phyloP scores from a whole-genome alignment of 2,888 invertebrate genomes.

The Ethmia dodecea region DNA sequence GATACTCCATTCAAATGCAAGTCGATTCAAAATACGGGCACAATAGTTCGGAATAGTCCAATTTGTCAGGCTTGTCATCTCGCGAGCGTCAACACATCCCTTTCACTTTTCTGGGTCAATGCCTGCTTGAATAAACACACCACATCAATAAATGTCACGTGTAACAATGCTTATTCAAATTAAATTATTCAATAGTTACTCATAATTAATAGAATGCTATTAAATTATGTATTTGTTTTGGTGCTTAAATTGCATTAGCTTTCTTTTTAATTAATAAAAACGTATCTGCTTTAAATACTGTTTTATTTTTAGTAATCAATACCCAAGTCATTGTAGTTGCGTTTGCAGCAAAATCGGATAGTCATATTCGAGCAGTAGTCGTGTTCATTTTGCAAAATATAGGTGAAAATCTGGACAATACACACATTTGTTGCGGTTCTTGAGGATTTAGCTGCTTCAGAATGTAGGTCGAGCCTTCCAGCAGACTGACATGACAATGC shows the following conservation, averaged over 20 bases:
- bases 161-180: conserved; percentile 19
- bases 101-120: conserved; percentile 31
- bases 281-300: conserved; percentile 19
- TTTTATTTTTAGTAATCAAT: too few species aligned
- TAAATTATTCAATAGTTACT: conserved; percentile 13
- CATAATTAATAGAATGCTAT: conserved; percentile 8
- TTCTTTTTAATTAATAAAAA: conserved; percentile 20
- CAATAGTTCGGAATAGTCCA: conserved; percentile 29
- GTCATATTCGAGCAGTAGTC: too few species aligned
- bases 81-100: conserved; percentile 23
- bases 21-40: conserved; percentile 13
- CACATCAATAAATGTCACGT: conserved; percentile 23
- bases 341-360: too few species aligned
- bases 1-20: too few species aligned
- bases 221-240: conserved; percentile 19
- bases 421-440: too few species aligned
- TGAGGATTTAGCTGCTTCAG: neutral
- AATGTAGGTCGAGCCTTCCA: conserved; percentile 16
- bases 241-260: conserved; percentile 13
- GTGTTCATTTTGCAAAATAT: too few species aligned
- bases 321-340: too few species aligned
- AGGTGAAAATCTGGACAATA: too few species aligned
- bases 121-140: conserved; percentile 10
- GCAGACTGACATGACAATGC: conserved; percentile 3
- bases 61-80: conserved; percentile 21